phyloP scores from a whole-genome alignment of 2,797 vertebrate genomes.

The Urosaurus nigricauda region DNA sequence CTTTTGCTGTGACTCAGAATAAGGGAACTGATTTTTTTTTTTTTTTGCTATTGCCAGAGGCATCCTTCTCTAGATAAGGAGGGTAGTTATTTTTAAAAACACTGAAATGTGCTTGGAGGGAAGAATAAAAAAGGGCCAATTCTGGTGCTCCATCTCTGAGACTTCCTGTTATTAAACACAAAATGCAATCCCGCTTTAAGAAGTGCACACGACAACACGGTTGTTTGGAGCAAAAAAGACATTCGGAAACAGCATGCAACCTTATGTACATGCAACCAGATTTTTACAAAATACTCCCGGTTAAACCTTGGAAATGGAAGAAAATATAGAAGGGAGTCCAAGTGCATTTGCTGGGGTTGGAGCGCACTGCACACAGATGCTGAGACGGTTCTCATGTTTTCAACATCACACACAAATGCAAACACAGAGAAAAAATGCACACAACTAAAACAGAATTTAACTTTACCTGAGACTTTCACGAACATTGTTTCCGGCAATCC shows the following conservation, averaged over 20 bases:
- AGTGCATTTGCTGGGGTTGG: neutral
- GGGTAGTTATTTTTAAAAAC: constrained; percentile 54
- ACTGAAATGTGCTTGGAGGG: constrained; percentile 43
- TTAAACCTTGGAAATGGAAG: neutral
- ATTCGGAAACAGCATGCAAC: constrained; percentile 34
- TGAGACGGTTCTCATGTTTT: neutral
- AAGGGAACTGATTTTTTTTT: constrained; percentile 45
- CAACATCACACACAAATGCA: no score
- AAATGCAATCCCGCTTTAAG: constrained; percentile 36
- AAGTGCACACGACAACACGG: constrained; percentile 57
- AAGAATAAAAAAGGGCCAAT: neutral
- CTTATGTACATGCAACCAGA: neutral
- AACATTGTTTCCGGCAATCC: constrained; percentile 5
- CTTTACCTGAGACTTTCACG: constrained; percentile 46
- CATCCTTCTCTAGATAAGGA: constrained; percentile 45
- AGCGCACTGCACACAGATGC: neutral
- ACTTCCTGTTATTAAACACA: constrained; percentile 47
- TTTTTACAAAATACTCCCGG: no score
- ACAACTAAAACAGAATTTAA: neutral
- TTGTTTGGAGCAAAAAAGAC: neutral
- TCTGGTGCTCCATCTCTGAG: constrained; percentile 56
- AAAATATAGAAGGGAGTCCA: neutral
- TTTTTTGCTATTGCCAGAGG: constrained; percentile 58
- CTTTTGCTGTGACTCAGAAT: neutral
- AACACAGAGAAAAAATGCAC: no score